phyloP scores from a whole-genome alignment of 2,888 invertebrate genomes.

The Lasioglossum marginatum region DNA sequence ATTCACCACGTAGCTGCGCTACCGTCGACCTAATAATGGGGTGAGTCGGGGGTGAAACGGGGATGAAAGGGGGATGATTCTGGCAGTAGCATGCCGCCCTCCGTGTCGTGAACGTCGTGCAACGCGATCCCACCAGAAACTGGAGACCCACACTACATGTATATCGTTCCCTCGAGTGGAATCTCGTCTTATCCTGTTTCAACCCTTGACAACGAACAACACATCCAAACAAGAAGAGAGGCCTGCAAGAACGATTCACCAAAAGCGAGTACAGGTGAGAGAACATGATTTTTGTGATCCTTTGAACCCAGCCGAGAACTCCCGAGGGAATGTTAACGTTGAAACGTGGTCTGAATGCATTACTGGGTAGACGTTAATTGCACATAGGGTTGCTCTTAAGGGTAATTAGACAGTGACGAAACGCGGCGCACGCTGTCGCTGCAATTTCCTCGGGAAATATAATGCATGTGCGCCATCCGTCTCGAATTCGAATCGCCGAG shows the following conservation, averaged over 20 bases:
- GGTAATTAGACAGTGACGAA: constrained; percentile 33
- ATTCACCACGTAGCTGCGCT: constrained; percentile 81
- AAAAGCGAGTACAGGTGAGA: constrained; percentile 3
- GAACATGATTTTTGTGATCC: background rate
- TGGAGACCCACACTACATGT: constrained; percentile 3
- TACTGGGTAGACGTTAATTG: background rate
- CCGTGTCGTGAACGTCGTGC: constrained; percentile 74
- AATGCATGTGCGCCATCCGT: background rate
- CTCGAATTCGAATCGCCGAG: background rate
- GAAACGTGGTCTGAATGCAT: background rate
- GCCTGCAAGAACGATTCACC: too few relatives aligned
- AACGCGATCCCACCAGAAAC: constrained; percentile 21
- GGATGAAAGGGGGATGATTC: constrained; percentile 72
- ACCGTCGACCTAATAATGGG: constrained; percentile 77
- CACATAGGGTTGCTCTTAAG: background rate
- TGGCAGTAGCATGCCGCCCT: constrained; percentile 80
- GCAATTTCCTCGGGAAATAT: constrained; percentile 14
- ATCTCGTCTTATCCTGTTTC: background rate
- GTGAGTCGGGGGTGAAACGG: constrained; percentile 69
- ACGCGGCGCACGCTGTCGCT: background rate
- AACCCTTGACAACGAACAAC: background rate
- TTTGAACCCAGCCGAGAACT: background rate
- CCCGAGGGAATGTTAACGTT: background rate
- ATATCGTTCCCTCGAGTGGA: background rate
- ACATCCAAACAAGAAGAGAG: background rate